Conservation (phyloP, 2,113 vertebrate species). For the Phoxinus phoxinus region DNA sequence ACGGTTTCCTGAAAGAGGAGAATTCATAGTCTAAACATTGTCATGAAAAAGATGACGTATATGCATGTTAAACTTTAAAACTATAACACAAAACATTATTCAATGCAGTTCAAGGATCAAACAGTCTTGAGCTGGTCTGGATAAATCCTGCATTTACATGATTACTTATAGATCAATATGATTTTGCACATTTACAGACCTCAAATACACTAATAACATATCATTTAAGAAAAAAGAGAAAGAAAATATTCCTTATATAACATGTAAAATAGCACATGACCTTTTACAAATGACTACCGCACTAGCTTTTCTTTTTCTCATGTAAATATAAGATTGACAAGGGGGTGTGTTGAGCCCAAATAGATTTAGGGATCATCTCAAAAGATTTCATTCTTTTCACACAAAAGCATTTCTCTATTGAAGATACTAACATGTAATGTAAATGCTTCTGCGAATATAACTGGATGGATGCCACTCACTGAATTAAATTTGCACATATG, state of each 20-base stretch:
- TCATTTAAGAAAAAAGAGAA: neutral
- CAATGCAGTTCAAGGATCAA: neutral
- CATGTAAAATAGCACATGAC: neutral
- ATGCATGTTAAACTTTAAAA: neutral
- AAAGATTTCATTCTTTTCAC: neutral
- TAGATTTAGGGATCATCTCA: constrained; percentile 38
- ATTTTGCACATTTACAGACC: constrained; percentile 4
- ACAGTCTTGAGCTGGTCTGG: neutral
- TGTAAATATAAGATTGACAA: constrained; percentile 37
- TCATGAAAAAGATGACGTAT: constrained; percentile 13
- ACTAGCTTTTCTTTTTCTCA: neutral
- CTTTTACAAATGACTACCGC: constrained; percentile 7
- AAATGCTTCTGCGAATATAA: no score
- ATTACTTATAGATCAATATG: neutral
- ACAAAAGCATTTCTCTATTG: neutral
- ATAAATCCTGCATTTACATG: neutral
- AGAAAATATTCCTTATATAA: neutral
- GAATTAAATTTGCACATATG: no score
- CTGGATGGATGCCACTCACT: no score
- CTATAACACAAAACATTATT: neutral
- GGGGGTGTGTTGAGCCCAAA: constrained; percentile 26
- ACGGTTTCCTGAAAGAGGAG: neutral
- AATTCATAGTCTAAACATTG: constrained; percentile 25
- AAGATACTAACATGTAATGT: no score
- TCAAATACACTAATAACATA: neutral